Evolutionary conservation across 1,140 invertebrate genomes (phyloP).

Genomic region (Steinernema khuongi): DNA sequence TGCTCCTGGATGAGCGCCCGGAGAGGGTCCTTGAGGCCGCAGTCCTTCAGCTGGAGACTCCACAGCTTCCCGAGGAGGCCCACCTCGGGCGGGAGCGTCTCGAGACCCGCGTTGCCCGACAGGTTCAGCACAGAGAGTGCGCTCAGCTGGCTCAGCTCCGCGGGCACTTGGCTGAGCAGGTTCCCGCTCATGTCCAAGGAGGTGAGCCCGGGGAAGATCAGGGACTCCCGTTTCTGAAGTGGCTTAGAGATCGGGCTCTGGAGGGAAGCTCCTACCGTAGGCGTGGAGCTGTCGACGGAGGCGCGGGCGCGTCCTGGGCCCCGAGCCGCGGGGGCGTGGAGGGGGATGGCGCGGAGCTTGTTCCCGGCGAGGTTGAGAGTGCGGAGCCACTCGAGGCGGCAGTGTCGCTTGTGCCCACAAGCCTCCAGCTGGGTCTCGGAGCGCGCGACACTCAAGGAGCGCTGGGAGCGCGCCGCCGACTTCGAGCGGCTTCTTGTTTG

Average conservation of each 20-base stretch:
- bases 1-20: constrained; percentile 85
- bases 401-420: constrained; percentile 76
- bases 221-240: constrained; percentile 54
- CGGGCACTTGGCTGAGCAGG: constrained; percentile 72
- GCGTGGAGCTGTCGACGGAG: constrained; percentile 31
- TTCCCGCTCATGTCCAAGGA: constrained; percentile 92
- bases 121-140: constrained; percentile 90
- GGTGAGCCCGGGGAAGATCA: constrained; percentile 86
- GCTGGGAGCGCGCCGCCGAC: constrained; percentile 54
- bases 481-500: constrained; percentile 45
- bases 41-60: constrained; percentile 88
- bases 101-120: constrained; percentile 78
- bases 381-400: constrained; percentile 72
- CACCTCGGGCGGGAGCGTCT: constrained; percentile 84
- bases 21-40: constrained; percentile 74
- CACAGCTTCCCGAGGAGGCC: constrained; percentile 84
- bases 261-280: constrained; percentile 19
- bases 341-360: constrained; percentile 64
- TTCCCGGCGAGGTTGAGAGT: constrained; percentile 82
- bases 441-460: constrained; percentile 47
- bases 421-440: constrained; percentile 22
- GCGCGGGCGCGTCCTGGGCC: constrained; percentile 66
- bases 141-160: constrained; percentile 75
- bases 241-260: neutral
- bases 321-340: constrained; percentile 33